Percentiles rank a stretch among this genome's conserved stretches.
Conservation (phyloP, 2,113 vertebrate species). For the Haemorhous mexicanus region DNA sequence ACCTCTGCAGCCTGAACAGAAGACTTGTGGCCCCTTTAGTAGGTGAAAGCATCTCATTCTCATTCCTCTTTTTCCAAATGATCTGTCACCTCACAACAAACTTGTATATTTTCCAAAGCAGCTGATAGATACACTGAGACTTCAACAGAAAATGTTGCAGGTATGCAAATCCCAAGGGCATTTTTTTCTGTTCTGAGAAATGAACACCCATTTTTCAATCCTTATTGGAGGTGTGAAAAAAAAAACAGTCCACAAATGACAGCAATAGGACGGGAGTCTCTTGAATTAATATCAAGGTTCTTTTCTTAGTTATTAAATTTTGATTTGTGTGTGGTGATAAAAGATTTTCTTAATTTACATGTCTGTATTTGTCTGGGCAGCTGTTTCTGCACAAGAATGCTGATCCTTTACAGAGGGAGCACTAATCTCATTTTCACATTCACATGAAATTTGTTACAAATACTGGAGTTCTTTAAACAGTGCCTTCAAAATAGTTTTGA, state of each 20-base stretch:
- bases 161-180: background rate
- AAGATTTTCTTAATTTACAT: background rate
- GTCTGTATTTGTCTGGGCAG: background rate
- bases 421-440: background rate
- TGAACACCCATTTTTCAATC: background rate
- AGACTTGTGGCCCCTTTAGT: background rate
- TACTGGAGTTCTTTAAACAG: background rate
- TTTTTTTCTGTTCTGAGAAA: background rate
- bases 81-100: background rate
- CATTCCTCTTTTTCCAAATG: background rate
- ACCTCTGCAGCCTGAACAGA: background rate
- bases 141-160: background rate
- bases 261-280: background rate
- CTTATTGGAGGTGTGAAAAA: background rate
- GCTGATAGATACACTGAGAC: background rate
- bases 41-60: background rate
- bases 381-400: background rate
- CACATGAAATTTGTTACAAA: background rate
- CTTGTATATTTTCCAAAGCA: background rate
- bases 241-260: background rate
- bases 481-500: background rate
- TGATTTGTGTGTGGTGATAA: background rate
- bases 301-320: background rate
- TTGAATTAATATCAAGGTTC: background rate
- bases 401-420: background rate